Conservation (phyloP, 2,113 vertebrate species). For the Peromyscus californicus region DNA sequence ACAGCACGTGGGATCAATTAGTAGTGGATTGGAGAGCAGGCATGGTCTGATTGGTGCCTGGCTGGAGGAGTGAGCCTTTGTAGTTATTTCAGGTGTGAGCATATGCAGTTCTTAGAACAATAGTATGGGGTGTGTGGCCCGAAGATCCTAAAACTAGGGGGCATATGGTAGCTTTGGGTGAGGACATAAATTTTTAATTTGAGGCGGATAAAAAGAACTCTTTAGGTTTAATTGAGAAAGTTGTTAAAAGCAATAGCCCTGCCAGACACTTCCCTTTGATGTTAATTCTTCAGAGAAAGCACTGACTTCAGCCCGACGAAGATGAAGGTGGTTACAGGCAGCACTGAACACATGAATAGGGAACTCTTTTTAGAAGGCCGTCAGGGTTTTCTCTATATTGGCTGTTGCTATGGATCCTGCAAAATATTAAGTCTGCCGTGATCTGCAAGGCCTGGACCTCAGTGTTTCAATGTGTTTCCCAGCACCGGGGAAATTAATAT, state of each 20-base stretch:
- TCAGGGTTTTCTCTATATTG: background rate
- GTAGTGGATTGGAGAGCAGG: background rate
- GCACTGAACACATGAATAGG: constrained; percentile 20
- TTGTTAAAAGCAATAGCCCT: constrained; percentile 67
- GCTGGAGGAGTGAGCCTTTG: constrained; percentile 42
- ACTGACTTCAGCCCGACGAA: constrained; percentile 14
- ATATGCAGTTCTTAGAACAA: constrained; percentile 59
- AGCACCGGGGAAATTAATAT: background rate
- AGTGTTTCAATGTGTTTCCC: background rate
- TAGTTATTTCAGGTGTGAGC: constrained; percentile 70
- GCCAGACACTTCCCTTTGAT: constrained; percentile 71
- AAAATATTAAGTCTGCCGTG: background rate
- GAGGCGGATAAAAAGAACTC: constrained; percentile 37
- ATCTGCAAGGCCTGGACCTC: background rate
- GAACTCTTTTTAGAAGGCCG: background rate
- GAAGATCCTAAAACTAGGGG: constrained; percentile 52
- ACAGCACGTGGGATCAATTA: background rate
- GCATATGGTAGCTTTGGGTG: constrained; percentile 55
- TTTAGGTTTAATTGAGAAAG: constrained; percentile 76
- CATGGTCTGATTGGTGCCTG: constrained; percentile 37
- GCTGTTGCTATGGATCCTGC: background rate
- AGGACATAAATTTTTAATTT: constrained; percentile 72
- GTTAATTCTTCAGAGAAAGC: constrained; percentile 62
- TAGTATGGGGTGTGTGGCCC: constrained; percentile 32
- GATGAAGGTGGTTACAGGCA: constrained; percentile 16